A percentile compares a stretch with the other conserved stretches of the same genome.
Evolutionary conservation across 2,797 vertebrate species (phyloP).

Genomic region (Myiotriccus ornatus): DNA sequence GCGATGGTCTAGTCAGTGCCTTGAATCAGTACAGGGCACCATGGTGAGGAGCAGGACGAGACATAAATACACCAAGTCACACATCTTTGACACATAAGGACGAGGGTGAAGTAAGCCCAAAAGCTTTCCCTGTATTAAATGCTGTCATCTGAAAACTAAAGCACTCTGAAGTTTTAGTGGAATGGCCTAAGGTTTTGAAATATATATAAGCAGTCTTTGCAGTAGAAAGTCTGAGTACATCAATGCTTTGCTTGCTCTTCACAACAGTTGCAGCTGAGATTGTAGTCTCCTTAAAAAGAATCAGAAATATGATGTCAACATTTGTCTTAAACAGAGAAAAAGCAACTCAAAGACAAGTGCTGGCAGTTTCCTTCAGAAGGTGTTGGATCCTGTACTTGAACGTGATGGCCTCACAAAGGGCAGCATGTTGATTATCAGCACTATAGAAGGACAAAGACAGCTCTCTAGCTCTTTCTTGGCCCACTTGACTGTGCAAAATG

Average conservation of each 20-base stretch:
- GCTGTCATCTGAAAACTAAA: neutral
- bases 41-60: neutral
- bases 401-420: neutral
- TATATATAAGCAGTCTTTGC: neutral
- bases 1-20: neutral
- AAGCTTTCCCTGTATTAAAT: neutral
- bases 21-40: neutral
- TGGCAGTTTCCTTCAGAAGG: neutral
- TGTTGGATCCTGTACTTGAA: neutral
- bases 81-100: neutral
- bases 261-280: neutral
- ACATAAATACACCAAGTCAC: neutral
- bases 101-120: neutral
- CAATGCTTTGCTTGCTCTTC: neutral
- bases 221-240: neutral
- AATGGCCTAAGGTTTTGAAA: neutral
- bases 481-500: conserved; percentile 5
- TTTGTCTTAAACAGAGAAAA: neutral
- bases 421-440: neutral
- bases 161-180: neutral
- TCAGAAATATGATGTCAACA: neutral
- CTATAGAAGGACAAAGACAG: neutral
- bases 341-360: conserved; percentile 2
- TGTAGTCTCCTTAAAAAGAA: neutral
- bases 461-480: neutral